Base-by-base conservation (phyloP, 2,113 vertebrate species). In the Cochlearius cochlearius region DNA sequence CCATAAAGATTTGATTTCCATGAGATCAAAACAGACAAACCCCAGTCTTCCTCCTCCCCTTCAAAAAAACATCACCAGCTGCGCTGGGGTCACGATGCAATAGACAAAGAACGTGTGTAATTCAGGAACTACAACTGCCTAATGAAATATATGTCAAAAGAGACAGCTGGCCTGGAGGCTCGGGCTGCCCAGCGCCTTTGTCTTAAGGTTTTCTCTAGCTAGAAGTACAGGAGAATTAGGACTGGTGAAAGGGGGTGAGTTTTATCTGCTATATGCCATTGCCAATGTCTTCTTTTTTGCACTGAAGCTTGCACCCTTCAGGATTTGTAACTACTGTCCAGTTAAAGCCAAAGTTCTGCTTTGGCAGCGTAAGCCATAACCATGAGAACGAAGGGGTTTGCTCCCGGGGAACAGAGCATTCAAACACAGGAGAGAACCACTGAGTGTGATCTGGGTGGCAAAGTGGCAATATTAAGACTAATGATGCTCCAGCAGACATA, bases 121-220 rank as follows among this genome's bases (percentile, higher is more conserved):
- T 89, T 91, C 95, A 78, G 89, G 80, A 95, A 25, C 94, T 95
- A 34, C 93, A 95, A 95, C 91, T 95, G 89, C 96, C 95, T 79
- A 27, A 80, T 94, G 91, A 88, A 96, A 97, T 96, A 91, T 7
- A 82, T 29, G 94, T 97, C 97, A 97, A 97, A 94, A 95, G 81
- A 96, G 97, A 94, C 92, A 95, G 86, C 89, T 96, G 91, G 94
- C 95, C 97, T 59, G 45, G 34, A 94, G 96, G 90, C 92, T 34
- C 50, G 67, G 73, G 86, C 79, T 88, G 88, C 83, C 77, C 74
- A 38, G 10, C 39, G 73, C 11, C 81, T 95, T 87, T 96, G 81
- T 94, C 97, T 96, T 96, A 88, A 87, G 91, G 92, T 88, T 95
- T 88, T 86, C 59, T 80, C 85, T 73, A 38, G 32, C 63, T 90